Evolutionary conservation across 1,140 invertebrate genomes (phyloP), one percentile per base, ranked within the genome.

Genomic region (Agraylea sexmaculata): DNA sequence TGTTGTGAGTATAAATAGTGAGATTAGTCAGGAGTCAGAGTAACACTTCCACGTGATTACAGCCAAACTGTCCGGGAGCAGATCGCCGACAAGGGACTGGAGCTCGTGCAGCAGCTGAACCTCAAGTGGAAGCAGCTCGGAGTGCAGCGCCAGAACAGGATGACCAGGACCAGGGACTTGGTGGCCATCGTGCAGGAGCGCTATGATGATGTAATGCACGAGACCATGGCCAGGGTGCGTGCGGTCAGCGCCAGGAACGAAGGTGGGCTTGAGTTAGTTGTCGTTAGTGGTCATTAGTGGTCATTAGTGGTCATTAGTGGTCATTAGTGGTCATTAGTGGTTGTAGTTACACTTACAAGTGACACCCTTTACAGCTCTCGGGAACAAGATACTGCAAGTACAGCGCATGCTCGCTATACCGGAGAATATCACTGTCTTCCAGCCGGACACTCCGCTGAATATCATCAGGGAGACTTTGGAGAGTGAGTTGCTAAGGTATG

Each of bases 121-220:
- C 29, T 43, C 13, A 46, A 49, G 17, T 49, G 47, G 47, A 40
- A 36, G 29, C 32, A 41, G 27, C 13, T 49, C 27, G 47, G 47
- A 12, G 47, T 49, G 27, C 43, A 49, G 20, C 32, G 41, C 29
- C 18, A 21, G 6, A 46, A 30, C 1, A 38, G 47, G 28, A 5
- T 31, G 17, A 43, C 25, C 5, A 31, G 47, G 13, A 46, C 43
- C 19, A 37, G 39, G 32, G 32, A 35, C 19, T 21, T 49, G 1
- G 23, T 46, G 12, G 35, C 42, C 25, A 40, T 49, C 19, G 47
- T 49, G 6, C 47, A 49, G 32, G 47, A 49, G 22, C 32, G 47
- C 6, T 49, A 46, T 30, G 47, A 49, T 19, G 47, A 49, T 34
- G 40, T 49, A 8, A 16, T 49, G 3, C 37, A 43, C 22, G 47